Evolutionary conservation across 2,113 vertebrate genomes (phyloP).

Genomic region (Clarias magur): DNA sequence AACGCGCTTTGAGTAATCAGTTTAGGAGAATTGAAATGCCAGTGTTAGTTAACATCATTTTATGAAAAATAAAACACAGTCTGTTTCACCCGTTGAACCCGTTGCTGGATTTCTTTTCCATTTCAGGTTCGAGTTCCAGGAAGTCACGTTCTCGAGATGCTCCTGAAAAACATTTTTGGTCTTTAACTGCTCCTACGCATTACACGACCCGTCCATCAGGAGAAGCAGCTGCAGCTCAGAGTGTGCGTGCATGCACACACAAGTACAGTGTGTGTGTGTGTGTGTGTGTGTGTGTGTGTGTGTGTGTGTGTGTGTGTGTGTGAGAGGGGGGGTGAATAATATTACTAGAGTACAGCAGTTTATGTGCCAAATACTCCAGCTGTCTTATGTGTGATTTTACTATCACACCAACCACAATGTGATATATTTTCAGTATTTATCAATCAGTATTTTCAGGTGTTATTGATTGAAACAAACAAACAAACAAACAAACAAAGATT

Average conservation of each 20-base stretch:
- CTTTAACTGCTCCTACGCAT: background rate
- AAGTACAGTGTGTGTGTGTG: background rate
- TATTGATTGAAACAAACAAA: background rate
- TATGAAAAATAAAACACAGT: too few species aligned
- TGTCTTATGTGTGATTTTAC: background rate
- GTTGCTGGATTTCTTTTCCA: background rate
- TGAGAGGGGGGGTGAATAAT: conserved; percentile 10
- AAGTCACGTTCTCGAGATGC: background rate
- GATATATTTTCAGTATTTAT: background rate
- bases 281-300: conserved; percentile 6
- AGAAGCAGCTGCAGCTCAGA: conserved; percentile 1
- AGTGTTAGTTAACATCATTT: too few species aligned
- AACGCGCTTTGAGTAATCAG: too few species aligned
- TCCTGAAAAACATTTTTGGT: background rate
- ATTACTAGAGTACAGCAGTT: background rate
- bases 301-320: background rate
- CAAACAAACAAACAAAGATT: background rate
- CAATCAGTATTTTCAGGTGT: background rate
- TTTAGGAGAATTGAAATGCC: too few species aligned
- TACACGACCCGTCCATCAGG: conserved; percentile 1
- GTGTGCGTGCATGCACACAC: background rate
- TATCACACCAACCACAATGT: background rate
- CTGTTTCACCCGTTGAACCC: too few species aligned
- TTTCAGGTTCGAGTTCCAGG: background rate
- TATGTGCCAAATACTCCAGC: background rate